These are phyloP conservation scores for Drosophila elegans DNA, from an alignment of 1,140 invertebrate genomes.

Conservation along the genomic window DNA sequence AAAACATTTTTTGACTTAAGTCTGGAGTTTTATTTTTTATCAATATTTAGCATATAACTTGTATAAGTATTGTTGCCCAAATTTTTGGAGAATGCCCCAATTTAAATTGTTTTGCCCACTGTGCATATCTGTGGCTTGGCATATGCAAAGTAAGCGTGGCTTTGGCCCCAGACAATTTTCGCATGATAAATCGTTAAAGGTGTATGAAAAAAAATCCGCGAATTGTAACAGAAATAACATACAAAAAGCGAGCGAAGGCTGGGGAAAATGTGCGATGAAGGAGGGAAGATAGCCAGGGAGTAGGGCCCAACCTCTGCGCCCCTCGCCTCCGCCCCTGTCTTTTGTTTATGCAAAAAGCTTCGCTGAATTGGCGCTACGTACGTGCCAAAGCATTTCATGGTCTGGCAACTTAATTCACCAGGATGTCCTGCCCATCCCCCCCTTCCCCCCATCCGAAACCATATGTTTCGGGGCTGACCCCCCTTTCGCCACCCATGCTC, in stretches of 20 bases:
- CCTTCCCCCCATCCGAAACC: neutral
- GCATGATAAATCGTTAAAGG: conserved; percentile 82
- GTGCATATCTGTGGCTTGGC: conserved; percentile 37
- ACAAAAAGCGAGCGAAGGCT: conserved; percentile 29
- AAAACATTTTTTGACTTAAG: no score
- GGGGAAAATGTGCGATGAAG: conserved; percentile 11
- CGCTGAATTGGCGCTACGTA: conserved; percentile 78
- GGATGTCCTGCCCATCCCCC: conserved; percentile 18
- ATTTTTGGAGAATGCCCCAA: no score
- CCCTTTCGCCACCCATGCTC: conserved; percentile 11
- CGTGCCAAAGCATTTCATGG: conserved; percentile 82
- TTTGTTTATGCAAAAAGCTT: conserved; percentile 81
- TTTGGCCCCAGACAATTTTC: conserved; percentile 75
- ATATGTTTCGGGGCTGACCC: conserved; percentile 11
- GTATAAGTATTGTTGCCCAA: no score
- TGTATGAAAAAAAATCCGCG: conserved; percentile 76
- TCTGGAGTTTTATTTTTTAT: no score
- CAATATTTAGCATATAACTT: no score
- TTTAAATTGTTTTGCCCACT: neutral
- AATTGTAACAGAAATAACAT: conserved; percentile 76
- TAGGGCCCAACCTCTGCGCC: neutral
- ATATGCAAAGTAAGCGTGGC: conserved; percentile 71
- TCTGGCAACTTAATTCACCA: conserved; percentile 79
- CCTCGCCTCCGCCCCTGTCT: conserved; percentile 37
- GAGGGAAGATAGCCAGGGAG: conserved; percentile 23